A percentile compares a stretch with the other conserved stretches of the same genome.
These are phyloP conservation scores for Diloba caeruleocephala DNA, from an alignment of 2,888 invertebrate genomes.

Conservation along the genomic window DNA sequence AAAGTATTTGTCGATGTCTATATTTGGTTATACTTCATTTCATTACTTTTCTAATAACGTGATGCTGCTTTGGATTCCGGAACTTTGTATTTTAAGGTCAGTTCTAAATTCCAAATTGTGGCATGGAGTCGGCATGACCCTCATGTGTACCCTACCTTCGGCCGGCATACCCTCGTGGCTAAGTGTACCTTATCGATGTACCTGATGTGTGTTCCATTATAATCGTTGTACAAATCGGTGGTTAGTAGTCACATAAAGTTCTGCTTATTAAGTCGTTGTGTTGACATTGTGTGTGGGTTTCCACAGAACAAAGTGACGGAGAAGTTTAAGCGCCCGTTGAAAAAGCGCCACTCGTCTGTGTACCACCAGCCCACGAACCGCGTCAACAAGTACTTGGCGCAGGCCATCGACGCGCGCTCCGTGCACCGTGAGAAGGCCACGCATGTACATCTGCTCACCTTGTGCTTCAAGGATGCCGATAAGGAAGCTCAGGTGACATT, in stretches of 20 bases:
- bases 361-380: conserved; percentile 97
- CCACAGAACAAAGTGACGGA: conserved; percentile 95
- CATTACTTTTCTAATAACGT: conserved; percentile 83
- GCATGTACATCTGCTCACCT: conserved; percentile 95
- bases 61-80: conserved; percentile 88
- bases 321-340: conserved; percentile 95
- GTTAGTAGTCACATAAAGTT: conserved; percentile 45
- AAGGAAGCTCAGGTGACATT: conserved; percentile 92
- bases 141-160: conserved; percentile 70
- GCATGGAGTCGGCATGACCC: conserved; percentile 86
- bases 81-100: conserved; percentile 86
- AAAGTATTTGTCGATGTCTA: conserved; percentile 49
- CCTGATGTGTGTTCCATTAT: conserved; percentile 49
- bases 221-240: conserved; percentile 56
- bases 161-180: conserved; percentile 44
- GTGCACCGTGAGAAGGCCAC: conserved; percentile 97
- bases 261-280: conserved; percentile 34
- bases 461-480: conserved; percentile 95
- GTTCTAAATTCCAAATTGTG: conserved; percentile 72
- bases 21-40: conserved; percentile 71
- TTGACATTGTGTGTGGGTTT: conserved; percentile 62
- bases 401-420: conserved; percentile 96
- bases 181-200: conserved; percentile 54
- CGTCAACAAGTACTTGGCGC: conserved; percentile 97
- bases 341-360: conserved; percentile 95